Evolutionary conservation across 2,797 vertebrate genomes (phyloP), one percentile per base, ranked within the genome.

Genomic region (Ptychobarbus kaznakovi): DNA sequence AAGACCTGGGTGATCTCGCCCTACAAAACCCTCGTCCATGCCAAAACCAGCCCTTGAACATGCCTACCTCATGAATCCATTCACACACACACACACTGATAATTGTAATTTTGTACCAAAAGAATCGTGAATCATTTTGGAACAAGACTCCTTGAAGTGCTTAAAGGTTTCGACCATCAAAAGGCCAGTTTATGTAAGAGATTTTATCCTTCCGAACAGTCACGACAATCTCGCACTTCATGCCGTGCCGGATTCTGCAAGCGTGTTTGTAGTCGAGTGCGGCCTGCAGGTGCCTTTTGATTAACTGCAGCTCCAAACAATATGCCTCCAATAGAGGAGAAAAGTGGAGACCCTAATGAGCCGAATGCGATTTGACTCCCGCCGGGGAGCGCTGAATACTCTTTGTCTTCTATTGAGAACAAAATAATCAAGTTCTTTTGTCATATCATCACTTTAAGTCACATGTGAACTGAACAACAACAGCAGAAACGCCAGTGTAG

Each of bases 291-390:
- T 32, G 85, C 77, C 75, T 70, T 86, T 83, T 89, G 85, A 88
- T 89, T 88, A 84, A 80, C 72, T 53, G 18, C 66, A 72, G 51
- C 49, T 66, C 74, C 53, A 51, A 76, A 89, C 83, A 83, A 85
- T 66, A 82, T 40, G 56, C 83, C 73, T 68, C 65, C 74, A 63
- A 63, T 53, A 78, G 79, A 82, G 78, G 83, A 86, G 80, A 87
- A 88, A 69, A 63, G 42, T 84, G 74, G 73, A 87, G 86, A 87
- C 79, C 80, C 76, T 82, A 88, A 87, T 86, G 86, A 88, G 56
- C 87, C 65, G 83, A 72, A 61, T 42, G 74, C 53, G 81, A 70
- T 85, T 87, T 42, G 70, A 86, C 90, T 86, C 89, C 89, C 82
- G 75, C 86, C 20, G 86, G 84, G 84, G 35, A 18, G 58, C 10